Percentiles rank a stretch among this genome's conserved stretches.
Evolutionary conservation across 2,113 vertebrate species (phyloP).

Genomic region (Petaurus breviceps): DNA sequence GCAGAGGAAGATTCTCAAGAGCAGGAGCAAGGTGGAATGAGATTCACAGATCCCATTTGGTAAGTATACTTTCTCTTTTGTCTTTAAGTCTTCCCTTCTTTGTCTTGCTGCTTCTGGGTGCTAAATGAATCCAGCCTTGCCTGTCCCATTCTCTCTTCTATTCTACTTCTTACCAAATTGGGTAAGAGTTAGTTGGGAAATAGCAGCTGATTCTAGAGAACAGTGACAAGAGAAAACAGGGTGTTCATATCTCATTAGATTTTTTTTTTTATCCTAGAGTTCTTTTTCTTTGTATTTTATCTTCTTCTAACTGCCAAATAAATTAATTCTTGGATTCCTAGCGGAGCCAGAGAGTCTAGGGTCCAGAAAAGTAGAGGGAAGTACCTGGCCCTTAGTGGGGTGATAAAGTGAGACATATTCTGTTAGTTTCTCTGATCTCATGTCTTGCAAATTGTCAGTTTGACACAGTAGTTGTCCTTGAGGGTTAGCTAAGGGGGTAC

Average conservation of each 20-base stretch:
- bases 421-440: not conserved
- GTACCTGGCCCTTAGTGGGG: not conserved
- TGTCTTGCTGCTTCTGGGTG: not conserved
- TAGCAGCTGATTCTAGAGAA: not conserved
- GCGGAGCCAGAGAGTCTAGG: not conserved
- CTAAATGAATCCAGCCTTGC: not conserved
- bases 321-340: not conserved
- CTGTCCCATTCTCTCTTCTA: not conserved
- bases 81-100: not conserved
- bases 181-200: not conserved
- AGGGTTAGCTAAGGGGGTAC: not conserved
- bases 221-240: not conserved
- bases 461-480: not conserved
- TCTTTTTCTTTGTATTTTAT: not conserved
- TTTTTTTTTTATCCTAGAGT: not conserved
- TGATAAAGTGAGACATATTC: not conserved
- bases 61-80: not conserved
- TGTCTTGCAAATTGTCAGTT: not conserved
- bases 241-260: not conserved
- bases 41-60: not conserved
- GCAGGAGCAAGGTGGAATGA: not conserved
- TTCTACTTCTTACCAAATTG: not conserved
- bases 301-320: not conserved
- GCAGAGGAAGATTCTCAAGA: not conserved
- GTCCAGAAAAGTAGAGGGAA: not conserved